Base-by-base conservation (phyloP, 2,888 invertebrate genomes). In the Athetis lepigone region DNA sequence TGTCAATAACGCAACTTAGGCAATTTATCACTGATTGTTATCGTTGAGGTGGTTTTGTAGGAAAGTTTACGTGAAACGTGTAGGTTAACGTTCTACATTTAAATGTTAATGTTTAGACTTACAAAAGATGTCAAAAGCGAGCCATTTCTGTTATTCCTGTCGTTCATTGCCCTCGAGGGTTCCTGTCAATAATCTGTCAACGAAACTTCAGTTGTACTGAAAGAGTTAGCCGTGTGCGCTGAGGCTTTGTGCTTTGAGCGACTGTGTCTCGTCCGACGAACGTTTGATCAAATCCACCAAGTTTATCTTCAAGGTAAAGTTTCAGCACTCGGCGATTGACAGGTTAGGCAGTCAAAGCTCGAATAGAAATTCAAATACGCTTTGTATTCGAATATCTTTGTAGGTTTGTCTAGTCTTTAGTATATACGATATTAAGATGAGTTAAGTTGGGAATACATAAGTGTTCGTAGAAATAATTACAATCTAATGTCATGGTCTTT, bases 211-310 rank as follows among this genome's bases (percentile, higher is more conserved):
- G 68, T 70, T 76, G 21, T 11, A 43, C 50, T 36, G 16, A 52
- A 54, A 39, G 45, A 75, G 55, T 70, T 52, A 39, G 25, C 37
- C 45, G 25, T 29, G 27, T 16, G 19, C 16, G 13, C 49, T n/a
- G 23, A 39, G 29, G 19, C 19, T 50, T 61, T 79, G 75, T 60
- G 70, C 52, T 62, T 69, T 65, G 62, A n/a, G 61, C 36, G 16
- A 54, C 46, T 46, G 46, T 61, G 58, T 70, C 46, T 57, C 62
- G 49, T 59, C 59, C 18, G 57, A 45, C 52, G 21, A 57, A 71
- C 52, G 59, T 57, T 70, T 78, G 77, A 80, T 79, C 70, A 50
- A 55, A 67, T 56, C 62, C 72, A 66, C 63, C 71, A 73, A 77
- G 77, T 70, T 70, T 60, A 9, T 36, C 40, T 37, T 47, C 45